phyloP scores from a whole-genome alignment of 2,888 invertebrate genomes.

The Sinotaia quadrata region DNA sequence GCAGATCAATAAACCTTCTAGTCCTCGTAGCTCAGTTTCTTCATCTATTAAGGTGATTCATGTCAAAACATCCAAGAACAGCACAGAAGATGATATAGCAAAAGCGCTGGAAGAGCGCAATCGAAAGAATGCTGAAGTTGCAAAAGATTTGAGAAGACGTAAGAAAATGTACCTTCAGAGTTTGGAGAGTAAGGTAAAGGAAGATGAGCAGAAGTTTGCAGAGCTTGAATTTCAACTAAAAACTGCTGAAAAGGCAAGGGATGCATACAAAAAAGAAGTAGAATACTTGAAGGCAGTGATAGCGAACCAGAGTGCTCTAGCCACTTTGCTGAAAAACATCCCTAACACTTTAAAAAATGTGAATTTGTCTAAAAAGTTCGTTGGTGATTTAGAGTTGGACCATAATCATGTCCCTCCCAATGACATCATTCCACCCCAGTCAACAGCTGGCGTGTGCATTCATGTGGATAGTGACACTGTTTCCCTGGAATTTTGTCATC shows the following conservation, averaged over 20 bases:
- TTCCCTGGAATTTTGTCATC: conserved; percentile 64
- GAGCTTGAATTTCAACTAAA: conserved; percentile 41
- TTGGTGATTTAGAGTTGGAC: conserved; percentile 43
- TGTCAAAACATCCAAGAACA: conserved; percentile 32
- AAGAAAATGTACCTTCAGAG: conserved; percentile 64
- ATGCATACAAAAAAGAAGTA: conserved; percentile 56
- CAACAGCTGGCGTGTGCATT: conserved; percentile 62
- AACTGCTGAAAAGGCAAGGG: conserved; percentile 37
- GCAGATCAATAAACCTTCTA: no score
- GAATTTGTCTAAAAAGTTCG: conserved; percentile 51
- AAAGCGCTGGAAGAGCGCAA: conserved; percentile 56
- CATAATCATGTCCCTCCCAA: conserved; percentile 50
- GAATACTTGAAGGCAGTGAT: conserved; percentile 65
- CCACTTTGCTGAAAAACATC: conserved; percentile 62
- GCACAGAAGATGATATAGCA: conserved; percentile 41
- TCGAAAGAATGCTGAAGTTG: conserved; percentile 63
- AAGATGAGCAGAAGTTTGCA: conserved; percentile 49
- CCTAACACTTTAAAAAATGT: conserved; percentile 55
- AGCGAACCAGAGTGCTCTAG: conserved; percentile 64
- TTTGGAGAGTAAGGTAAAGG: conserved; percentile 56
- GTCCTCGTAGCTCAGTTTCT: no score
- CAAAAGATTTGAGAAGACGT: conserved; percentile 64
- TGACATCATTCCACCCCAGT: conserved; percentile 15
- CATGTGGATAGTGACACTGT: conserved; percentile 62
- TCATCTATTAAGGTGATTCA: no score